Evolutionary conservation across 2,888 invertebrate species (phyloP), one percentile per base, ranked within the genome.

Genomic region (Hoplodrina ambigua): DNA sequence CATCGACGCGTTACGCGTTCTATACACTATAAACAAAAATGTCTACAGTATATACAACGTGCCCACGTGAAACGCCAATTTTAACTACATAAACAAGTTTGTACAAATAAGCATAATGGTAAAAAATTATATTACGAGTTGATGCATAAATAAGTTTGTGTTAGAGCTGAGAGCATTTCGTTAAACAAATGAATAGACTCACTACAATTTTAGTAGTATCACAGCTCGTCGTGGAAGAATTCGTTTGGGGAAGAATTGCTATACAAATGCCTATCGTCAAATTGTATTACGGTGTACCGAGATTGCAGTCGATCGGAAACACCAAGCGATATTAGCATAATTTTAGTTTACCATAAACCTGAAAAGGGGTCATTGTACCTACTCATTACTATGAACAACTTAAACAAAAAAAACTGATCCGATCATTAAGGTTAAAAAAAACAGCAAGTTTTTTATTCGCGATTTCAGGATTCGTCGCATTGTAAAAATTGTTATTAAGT

Each of bases 181-280:
- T 30, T 72, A 30, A 3, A 33, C 11, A 54, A 30, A 65, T 54
- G 57, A 33, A 49, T 49, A 49, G 11, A 72, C 65, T 49, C 63
- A 72, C 65, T 55, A 55, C 72, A 44, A 19, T 44, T 25, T 72
- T 44, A 72, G 72, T 67, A 67, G 58, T 50, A 72, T 72, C 72
- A 72, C 72, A 72, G 72, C 58, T 72, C 11, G 11, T 68, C 54
- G 15, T 72, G 72, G 66, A 72, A 67, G 66, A 66, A 5, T 66
- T 55, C 20, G 58, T 72, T 71, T 30, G 46, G 15, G 15, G 13
- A 15, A 19, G 44, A 7, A 19, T 52, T 19, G 33, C 4, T n/a
- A 37, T 44, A 19, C n/a, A 1, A 46, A 46, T 13, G 41, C 20
- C 62, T 50, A 20, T 7, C 15, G 5, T 25, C 20, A 17, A 30